These are phyloP conservation scores for Uria aalge DNA, from an alignment of 2,113 vertebrate genomes.

Conservation along the genomic window DNA sequence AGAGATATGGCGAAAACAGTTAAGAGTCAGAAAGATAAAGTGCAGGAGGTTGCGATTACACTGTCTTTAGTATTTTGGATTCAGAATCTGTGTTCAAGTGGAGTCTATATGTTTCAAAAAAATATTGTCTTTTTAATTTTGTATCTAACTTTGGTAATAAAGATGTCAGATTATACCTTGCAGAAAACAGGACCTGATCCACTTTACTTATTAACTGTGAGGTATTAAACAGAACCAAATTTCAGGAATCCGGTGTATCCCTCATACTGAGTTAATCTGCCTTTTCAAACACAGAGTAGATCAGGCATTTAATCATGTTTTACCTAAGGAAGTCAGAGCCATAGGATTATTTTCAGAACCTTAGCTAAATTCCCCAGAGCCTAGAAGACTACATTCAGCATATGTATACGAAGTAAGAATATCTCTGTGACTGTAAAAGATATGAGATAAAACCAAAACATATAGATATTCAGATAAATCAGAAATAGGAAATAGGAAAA, in stretches of 20 bases:
- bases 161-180: background rate
- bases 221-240: background rate
- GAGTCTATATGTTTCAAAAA: background rate
- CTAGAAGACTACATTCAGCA: background rate
- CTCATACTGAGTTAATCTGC: background rate
- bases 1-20: background rate
- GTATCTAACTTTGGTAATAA: background rate
- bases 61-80: background rate
- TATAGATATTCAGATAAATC: background rate
- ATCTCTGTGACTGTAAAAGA: background rate
- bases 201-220: background rate
- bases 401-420: background rate
- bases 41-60: background rate
- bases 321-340: background rate
- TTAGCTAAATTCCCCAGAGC: background rate
- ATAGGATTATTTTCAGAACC: background rate
- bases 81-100: background rate
- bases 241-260: background rate
- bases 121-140: background rate
- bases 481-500: background rate
- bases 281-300: background rate
- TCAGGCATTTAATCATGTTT: background rate
- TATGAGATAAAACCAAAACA: background rate
- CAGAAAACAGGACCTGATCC: background rate
- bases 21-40: background rate